Evolutionary conservation across 2,113 vertebrate species (phyloP), one percentile per base, ranked within the genome.

Genomic region (Nansenia antarctica): DNA sequence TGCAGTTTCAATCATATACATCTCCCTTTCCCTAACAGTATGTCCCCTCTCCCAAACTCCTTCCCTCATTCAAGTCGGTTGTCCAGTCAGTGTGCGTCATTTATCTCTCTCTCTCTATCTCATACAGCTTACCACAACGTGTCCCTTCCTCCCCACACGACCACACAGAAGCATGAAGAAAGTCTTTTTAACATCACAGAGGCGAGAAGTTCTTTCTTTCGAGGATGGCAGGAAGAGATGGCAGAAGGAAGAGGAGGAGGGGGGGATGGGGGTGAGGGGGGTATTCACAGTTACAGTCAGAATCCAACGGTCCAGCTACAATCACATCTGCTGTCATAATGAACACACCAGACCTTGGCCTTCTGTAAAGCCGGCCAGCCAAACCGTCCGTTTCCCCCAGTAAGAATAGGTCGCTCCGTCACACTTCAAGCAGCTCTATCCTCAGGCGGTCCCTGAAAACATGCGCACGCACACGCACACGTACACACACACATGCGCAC

Each of bases 241-340:
- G 83, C 80, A 85, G 86, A 86, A 85, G 85, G 86, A 82, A 74
- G 81, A 83, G 74, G 76, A 84, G 73, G 62, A 64, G 55, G 39
- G 39, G 62, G 63, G 66, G 53, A 59, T 61, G 35, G 65, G 73
- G 62, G 77, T 76, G 73, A 60, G 57, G 80, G 82, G 82, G 85
- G 85, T 87, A 87, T 88, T 91, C 89, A 89, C 88, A 89, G 89
- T 91, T 91, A 87, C 85, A 90, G 87, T 90, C 88, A 86, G 83
- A 88, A 84, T 91, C 85, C 87, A 88, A 75, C 85, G 79, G 86
- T 91, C 88, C 87, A 86, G 86, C 88, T 89, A 91, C 90, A 92
- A 91, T 90, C 90, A 91, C 88, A 89, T 91, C 86, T 89, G 91
- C 88, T 92, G 90, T 92, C 91, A 90, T 88, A 83, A 88, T 85